Conservation (phyloP, 2,888 invertebrate genomes). For the Coenonympha glycerion region DNA sequence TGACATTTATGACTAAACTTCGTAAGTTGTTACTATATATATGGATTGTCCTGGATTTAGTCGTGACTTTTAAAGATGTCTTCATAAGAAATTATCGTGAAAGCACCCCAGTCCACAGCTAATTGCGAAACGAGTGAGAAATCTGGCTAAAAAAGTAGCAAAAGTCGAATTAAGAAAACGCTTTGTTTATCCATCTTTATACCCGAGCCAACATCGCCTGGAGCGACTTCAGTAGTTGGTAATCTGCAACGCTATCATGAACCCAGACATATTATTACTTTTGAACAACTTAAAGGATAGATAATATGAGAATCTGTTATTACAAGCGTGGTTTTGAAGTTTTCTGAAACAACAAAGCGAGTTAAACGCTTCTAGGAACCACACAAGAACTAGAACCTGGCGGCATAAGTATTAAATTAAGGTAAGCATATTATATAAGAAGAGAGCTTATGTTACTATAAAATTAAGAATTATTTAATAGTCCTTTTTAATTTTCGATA, state of each 20-base stretch:
- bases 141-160: slow-evolving; percentile 23
- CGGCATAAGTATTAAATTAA: too few relatives aligned
- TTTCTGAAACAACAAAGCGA: neutral
- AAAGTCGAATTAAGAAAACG: slow-evolving; percentile 29
- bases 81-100: slow-evolving; percentile 17
- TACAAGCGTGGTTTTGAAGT: neutral
- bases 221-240: slow-evolving; percentile 20
- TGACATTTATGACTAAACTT: too few relatives aligned
- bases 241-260: slow-evolving; percentile 17
- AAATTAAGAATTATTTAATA: too few relatives aligned
- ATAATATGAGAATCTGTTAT: slow-evolving; percentile 3
- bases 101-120: slow-evolving; percentile 24
- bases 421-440: too few relatives aligned
- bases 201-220: slow-evolving; percentile 23
- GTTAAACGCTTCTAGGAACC: neutral
- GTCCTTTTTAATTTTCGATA: too few relatives aligned
- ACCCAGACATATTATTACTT: slow-evolving; percentile 22
- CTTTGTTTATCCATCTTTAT: slow-evolving; percentile 31
- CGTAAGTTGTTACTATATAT: too few relatives aligned
- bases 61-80: neutral
- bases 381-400: neutral
- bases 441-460: too few relatives aligned
- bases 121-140: slow-evolving; percentile 22
- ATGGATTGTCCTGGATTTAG: too few relatives aligned
- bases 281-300: slow-evolving; percentile 15